Conservation (phyloP, 2,797 vertebrate species). For the Pseudotriccus pelzelni region DNA sequence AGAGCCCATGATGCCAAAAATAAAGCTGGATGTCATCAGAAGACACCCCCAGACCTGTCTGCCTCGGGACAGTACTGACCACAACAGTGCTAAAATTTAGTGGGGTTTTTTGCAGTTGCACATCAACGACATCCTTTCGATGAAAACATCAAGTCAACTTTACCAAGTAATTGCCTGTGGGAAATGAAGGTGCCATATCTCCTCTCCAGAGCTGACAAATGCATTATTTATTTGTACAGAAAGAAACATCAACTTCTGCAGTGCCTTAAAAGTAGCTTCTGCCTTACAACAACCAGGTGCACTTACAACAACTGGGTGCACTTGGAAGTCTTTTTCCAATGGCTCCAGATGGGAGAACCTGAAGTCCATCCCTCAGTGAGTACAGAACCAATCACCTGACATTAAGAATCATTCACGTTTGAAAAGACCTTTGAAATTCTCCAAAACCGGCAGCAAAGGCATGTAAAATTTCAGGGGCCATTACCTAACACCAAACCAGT, state of each 20-base stretch:
- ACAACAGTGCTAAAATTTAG: background rate
- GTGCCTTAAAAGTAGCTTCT: background rate
- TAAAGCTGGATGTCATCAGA: background rate
- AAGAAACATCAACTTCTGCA: background rate
- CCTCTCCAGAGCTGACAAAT: background rate
- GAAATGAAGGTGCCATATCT: background rate
- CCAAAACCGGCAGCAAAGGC: background rate
- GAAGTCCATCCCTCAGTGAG: background rate
- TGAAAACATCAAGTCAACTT: background rate
- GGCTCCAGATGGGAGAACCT: background rate
- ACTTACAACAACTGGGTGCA: no score
- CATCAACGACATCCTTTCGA: background rate
- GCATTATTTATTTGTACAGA: background rate
- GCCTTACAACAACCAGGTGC: background rate
- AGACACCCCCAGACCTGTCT: background rate
- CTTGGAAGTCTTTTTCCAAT: background rate
- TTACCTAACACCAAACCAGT: background rate
- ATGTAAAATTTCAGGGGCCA: background rate
- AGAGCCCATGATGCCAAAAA: background rate
- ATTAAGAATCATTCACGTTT: background rate
- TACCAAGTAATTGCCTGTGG: background rate
- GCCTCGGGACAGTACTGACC: background rate
- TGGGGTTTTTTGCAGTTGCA: background rate
- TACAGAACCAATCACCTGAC: background rate
- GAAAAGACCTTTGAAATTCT: background rate